Conservation (phyloP, 1,140 invertebrate genomes). For the Aphis craccivora region DNA sequence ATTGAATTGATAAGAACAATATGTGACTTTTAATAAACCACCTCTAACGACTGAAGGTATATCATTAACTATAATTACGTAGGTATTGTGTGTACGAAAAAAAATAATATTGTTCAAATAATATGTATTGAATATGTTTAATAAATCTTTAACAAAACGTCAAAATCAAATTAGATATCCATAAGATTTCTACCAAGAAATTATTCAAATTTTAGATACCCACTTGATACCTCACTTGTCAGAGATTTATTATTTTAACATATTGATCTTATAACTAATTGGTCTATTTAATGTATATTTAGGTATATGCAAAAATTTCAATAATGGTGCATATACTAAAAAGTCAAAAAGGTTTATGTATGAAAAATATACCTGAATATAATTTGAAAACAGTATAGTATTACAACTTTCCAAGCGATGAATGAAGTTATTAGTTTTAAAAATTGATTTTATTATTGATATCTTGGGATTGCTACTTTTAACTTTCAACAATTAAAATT, state of each 20-base stretch:
- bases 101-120: not conserved
- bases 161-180: not conserved
- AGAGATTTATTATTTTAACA: not conserved
- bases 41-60: not conserved
- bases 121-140: not conserved
- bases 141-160: not conserved
- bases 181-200: not conserved
- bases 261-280: not conserved
- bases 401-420: not conserved
- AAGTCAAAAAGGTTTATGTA: not conserved
- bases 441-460: not conserved
- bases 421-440: no score
- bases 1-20: constrained; percentile 17
- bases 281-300: not conserved
- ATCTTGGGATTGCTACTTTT: not conserved
- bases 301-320: not conserved
- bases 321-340: not conserved
- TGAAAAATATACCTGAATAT: not conserved
- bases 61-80: constrained; percentile 3
- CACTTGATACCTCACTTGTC: no score
- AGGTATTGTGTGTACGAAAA: not conserved
- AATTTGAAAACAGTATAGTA: not conserved
- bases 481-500: no score
- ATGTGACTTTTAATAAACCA: not conserved
- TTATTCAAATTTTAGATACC: not conserved